A percentile compares a stretch with the other conserved stretches of the same genome.
phyloP scores from a whole-genome alignment of 2,797 vertebrate species.

The Lycodopsis pacificus region DNA sequence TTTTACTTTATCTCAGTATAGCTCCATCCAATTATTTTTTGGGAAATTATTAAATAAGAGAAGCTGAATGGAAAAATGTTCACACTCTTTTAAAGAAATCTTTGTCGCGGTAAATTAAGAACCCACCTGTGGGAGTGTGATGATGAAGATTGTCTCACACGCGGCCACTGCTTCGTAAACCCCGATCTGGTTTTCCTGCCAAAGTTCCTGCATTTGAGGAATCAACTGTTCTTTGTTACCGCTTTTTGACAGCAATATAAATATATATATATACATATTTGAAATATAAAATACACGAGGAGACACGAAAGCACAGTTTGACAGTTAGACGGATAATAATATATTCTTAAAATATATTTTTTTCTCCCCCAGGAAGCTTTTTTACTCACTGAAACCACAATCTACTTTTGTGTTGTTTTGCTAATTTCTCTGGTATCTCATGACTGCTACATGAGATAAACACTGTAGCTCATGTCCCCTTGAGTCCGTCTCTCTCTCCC shows the following conservation, averaged over 20 bases:
- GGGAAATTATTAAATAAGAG: constrained; percentile 11
- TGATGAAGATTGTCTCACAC: neutral
- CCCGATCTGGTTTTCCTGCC: neutral
- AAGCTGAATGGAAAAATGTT: constrained; percentile 9
- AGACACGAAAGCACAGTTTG: neutral
- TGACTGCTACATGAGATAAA: neutral
- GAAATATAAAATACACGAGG: neutral
- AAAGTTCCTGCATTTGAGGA: neutral
- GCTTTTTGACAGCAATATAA: neutral
- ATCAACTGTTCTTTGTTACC: neutral
- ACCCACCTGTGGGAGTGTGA: neutral
- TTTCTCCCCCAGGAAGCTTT: neutral
- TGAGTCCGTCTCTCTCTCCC: neutral
- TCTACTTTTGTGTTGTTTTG: neutral
- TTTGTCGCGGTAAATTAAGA: neutral
- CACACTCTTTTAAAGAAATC: neutral
- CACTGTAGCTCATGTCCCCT: too few species aligned
- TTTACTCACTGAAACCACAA: neutral
- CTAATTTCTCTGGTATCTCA: neutral
- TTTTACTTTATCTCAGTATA: constrained; percentile 31
- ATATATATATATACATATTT: too few species aligned
- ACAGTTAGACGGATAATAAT: neutral
- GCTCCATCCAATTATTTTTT: constrained; percentile 42
- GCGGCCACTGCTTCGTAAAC: neutral
- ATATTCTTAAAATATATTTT: neutral